These are phyloP conservation scores for Meandrusa payeni DNA, from an alignment of 2,888 invertebrate genomes.

Conservation along the genomic window DNA sequence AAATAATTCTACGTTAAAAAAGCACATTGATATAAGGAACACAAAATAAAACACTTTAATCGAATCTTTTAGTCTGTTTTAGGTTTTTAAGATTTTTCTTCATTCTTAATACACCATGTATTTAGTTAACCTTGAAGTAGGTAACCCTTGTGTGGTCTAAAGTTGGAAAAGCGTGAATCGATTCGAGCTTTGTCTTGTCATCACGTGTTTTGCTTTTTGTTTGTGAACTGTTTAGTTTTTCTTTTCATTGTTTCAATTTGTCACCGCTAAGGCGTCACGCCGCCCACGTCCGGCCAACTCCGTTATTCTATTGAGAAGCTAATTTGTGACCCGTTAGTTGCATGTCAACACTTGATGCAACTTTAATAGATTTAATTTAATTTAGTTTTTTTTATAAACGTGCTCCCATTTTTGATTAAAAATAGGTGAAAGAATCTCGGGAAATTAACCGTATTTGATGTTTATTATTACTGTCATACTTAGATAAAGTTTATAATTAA, in stretches of 20 bases:
- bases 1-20: too few relatives aligned
- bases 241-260: constrained; percentile 14
- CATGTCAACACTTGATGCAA: constrained; percentile 3
- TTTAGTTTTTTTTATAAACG: constrained; percentile 2
- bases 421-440: too few relatives aligned
- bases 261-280: neutral
- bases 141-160: neutral
- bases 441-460: too few relatives aligned
- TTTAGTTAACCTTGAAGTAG: too few relatives aligned
- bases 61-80: too few relatives aligned
- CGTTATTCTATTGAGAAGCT: constrained; percentile 13
- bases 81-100: too few relatives aligned
- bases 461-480: too few relatives aligned
- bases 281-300: constrained; percentile 1
- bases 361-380: constrained; percentile 4
- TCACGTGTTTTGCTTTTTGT: neutral
- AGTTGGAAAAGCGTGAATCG: neutral
- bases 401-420: too few relatives aligned
- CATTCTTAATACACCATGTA: too few relatives aligned
- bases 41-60: too few relatives aligned
- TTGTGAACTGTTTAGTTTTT: neutral
- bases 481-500: too few relatives aligned
- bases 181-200: constrained; percentile 1
- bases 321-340: constrained; percentile 20
- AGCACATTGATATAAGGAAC: too few relatives aligned